A percentile compares a stretch with the other conserved stretches of the same genome.
These are phyloP conservation scores for Phataginus tricuspis DNA, from an alignment of 2,797 vertebrate species.

Conservation along the genomic window DNA sequence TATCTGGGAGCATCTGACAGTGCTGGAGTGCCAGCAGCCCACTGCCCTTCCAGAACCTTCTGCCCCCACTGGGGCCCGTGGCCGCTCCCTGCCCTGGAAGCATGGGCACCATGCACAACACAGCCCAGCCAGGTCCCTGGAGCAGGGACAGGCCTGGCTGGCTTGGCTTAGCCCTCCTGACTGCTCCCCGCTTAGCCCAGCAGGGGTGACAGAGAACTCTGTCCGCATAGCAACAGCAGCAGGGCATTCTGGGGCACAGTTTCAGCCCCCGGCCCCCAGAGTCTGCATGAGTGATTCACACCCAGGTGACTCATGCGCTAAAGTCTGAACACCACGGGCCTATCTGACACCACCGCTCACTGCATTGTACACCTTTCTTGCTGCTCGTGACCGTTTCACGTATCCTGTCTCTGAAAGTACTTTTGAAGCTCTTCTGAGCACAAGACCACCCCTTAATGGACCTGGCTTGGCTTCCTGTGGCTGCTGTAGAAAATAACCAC, in stretches of 20 bases:
- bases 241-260: fast-evolving
- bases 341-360: not conserved
- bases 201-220: too few relatives aligned
- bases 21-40: not conserved
- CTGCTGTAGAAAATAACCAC: not conserved
- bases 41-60: not conserved
- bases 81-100: not conserved
- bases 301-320: fast-evolving
- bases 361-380: not conserved
- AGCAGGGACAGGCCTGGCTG: not conserved
- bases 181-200: too few relatives aligned
- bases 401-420: not conserved
- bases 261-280: not conserved
- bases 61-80: not conserved
- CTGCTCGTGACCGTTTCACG: not conserved
- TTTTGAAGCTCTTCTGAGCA: not conserved
- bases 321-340: not conserved
- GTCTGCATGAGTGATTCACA: not conserved
- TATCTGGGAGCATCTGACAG: not conserved
- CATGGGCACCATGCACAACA: fast-evolving
- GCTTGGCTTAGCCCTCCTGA: not conserved
- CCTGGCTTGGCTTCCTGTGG: fast-evolving
- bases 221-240: not conserved
- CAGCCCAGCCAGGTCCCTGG: not conserved
- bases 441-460: fast-evolving